phyloP scores from a whole-genome alignment of 2,888 invertebrate species.

The Dorcus parallelipipedus region DNA sequence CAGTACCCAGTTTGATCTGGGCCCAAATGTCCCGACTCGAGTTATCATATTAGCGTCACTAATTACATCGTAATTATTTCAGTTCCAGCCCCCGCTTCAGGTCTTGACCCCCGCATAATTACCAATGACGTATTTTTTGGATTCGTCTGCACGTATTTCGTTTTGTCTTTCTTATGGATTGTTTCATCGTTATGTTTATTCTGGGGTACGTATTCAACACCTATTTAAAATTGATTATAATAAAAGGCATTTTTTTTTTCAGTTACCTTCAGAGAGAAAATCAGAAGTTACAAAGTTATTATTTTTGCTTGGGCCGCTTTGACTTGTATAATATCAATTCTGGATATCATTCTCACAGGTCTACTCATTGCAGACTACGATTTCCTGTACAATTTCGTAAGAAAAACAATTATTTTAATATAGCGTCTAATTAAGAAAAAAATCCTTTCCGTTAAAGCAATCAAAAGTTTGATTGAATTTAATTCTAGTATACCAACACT shows the following conservation, averaged over 20 bases:
- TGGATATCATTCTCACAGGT: not conserved
- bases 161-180: conserved; percentile 22
- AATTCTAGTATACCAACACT: not conserved
- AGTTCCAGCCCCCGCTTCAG: too few species aligned
- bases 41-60: too few species aligned
- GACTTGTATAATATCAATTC: not conserved
- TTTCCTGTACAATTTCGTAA: not conserved
- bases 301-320: not conserved
- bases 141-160: conserved; percentile 21
- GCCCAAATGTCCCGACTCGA: too few species aligned
- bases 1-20: too few species aligned
- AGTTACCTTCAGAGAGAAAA: not conserved
- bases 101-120: too few species aligned
- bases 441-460: too few species aligned
- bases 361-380: not conserved
- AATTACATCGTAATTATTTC: too few species aligned
- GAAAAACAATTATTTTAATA: not conserved
- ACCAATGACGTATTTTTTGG: too few species aligned
- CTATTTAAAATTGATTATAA: not conserved
- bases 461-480: too few species aligned
- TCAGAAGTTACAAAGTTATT: not conserved
- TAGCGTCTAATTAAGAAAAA: too few species aligned
- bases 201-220: not conserved
- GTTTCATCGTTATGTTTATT: conserved; percentile 8
- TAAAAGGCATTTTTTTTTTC: not conserved